Conservation (phyloP, 2,113 vertebrate species). For the Theristicus caerulescens region DNA sequence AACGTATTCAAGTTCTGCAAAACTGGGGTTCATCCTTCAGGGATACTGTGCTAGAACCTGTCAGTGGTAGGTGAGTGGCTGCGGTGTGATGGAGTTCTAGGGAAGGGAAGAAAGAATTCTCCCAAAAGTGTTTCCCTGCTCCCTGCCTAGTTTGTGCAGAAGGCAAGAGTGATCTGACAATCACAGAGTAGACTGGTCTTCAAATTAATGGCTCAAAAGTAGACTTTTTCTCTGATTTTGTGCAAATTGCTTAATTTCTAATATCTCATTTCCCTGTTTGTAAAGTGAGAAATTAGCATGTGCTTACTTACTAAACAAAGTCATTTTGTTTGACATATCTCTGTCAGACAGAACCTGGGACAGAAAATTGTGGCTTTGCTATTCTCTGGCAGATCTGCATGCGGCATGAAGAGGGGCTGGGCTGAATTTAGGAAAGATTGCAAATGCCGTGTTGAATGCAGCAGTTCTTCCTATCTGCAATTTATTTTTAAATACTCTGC, state of each 20-base stretch:
- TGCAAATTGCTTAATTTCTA: background rate
- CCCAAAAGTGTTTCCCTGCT: background rate
- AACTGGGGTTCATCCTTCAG: background rate
- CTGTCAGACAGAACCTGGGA: background rate
- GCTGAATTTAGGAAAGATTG: background rate
- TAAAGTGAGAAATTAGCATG: background rate
- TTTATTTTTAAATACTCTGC: constrained; percentile 13
- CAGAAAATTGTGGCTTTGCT: background rate
- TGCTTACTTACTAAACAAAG: background rate
- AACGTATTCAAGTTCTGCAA: background rate
- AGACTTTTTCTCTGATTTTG: background rate
- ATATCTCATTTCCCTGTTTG: rapidly evolving
- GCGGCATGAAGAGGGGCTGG: background rate
- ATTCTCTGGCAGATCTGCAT: background rate
- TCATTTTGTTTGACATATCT: background rate
- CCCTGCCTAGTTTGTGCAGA: background rate
- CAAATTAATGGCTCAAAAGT: background rate
- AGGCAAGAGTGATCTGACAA: background rate
- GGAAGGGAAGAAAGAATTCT: background rate
- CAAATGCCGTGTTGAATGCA: background rate
- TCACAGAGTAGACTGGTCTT: background rate
- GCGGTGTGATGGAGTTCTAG: background rate
- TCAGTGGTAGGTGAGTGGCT: background rate
- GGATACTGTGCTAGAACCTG: background rate
- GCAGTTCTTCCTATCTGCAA: background rate